Evolutionary conservation across 2,113 vertebrate species (phyloP).

Genomic region (Cricetomys ansorgei): DNA sequence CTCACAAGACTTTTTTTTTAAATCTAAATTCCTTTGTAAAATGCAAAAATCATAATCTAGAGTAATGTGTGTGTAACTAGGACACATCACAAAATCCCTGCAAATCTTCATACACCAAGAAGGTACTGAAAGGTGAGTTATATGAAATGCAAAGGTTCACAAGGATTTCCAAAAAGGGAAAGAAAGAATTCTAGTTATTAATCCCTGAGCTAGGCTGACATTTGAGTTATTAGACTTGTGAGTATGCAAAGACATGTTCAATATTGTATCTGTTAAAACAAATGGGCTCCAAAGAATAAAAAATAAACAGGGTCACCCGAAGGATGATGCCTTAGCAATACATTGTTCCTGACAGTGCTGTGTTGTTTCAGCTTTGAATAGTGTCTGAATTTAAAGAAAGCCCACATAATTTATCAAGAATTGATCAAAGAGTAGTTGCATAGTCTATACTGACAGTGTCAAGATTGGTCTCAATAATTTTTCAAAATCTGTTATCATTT

Average conservation of each 20-base stretch:
- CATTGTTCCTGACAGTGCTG: conserved; percentile 43
- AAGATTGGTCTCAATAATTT: neutral
- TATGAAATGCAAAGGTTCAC: neutral
- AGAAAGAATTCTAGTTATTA: neutral
- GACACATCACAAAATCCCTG: no score
- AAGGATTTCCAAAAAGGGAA: neutral
- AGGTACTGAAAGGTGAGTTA: neutral
- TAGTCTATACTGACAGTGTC: neutral
- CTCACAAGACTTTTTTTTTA: neutral
- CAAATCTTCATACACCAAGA: neutral
- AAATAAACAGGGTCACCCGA: neutral
- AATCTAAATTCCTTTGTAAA: neutral
- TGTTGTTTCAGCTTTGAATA: neutral
- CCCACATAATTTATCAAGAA: neutral
- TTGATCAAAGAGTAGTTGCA: neutral
- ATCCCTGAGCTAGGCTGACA: neutral
- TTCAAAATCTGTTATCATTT: neutral
- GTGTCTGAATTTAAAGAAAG: neutral
- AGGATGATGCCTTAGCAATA: neutral
- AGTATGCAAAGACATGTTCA: neutral
- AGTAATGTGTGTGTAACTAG: neutral
- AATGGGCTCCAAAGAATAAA: neutral
- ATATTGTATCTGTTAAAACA: neutral
- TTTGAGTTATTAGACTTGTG: neutral
- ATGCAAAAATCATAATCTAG: neutral